A percentile compares a stretch with the other conserved stretches of the same genome.
phyloP scores from a whole-genome alignment of 2,797 vertebrate species.

The Champsocephalus esox region DNA sequence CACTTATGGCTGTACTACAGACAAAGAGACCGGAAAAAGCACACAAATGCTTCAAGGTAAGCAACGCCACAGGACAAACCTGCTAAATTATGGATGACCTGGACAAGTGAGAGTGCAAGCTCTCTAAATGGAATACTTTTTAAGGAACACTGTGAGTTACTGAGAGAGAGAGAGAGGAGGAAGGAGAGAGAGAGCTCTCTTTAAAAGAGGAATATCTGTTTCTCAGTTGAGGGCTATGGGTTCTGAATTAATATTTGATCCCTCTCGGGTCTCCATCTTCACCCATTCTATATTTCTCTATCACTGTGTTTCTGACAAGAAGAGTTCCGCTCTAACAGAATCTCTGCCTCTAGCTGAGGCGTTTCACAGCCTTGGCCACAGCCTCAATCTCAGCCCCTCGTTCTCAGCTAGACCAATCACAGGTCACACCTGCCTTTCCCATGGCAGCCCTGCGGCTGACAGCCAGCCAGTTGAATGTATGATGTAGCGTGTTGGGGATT shows the following conservation, averaged over 20 bases:
- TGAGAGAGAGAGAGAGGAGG: conserved; percentile 19
- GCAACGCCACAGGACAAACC: conserved; percentile 38
- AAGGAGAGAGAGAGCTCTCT: neutral
- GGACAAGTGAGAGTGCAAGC: conserved; percentile 53
- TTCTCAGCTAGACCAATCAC: conserved; percentile 57
- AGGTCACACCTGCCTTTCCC: conserved; percentile 52
- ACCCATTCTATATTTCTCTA: conserved; percentile 27
- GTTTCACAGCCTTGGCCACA: conserved; percentile 19
- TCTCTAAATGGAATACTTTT: conserved; percentile 66
- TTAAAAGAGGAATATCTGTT: conserved; percentile 13
- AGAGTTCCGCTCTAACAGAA: conserved; percentile 39
- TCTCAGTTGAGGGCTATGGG: conserved; percentile 10
- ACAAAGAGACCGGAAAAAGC: conserved; percentile 16
- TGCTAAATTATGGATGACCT: conserved; percentile 67
- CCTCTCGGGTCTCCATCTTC: conserved; percentile 12
- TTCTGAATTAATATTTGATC: conserved; percentile 65
- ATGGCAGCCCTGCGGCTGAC: conserved; percentile 25
- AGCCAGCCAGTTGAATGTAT: conserved; percentile 22
- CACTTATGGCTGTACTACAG: conserved; percentile 18
- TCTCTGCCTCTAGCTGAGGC: conserved; percentile 18
- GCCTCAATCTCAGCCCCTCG: conserved; percentile 39
- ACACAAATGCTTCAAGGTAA: conserved; percentile 24
- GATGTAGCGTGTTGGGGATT: conserved; percentile 15
- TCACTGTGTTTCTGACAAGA: conserved; percentile 41
- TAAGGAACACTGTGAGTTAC: conserved; percentile 7